Conservation (phyloP, 1,140 invertebrate genomes). For the Euura lappo region DNA sequence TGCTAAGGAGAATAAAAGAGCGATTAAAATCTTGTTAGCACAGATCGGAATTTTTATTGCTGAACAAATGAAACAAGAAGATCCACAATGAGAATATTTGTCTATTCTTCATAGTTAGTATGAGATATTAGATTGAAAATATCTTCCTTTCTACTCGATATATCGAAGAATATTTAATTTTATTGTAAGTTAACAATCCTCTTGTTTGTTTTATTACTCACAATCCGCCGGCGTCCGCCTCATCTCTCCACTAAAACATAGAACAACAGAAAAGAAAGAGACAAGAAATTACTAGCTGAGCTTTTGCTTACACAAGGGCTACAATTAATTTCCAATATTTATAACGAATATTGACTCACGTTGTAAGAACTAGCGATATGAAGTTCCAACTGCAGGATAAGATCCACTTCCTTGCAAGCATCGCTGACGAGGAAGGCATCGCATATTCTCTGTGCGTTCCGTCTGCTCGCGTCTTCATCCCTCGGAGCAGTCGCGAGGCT, state of each 20-base stretch:
- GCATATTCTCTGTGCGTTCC: slow-evolving; percentile 74
- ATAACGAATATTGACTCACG: slow-evolving; percentile 39
- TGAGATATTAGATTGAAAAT: too few species aligned
- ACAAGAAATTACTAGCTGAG: not conserved
- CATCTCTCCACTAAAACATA: slow-evolving; percentile 9
- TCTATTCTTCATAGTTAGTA: too few species aligned
- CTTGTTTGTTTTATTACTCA: slow-evolving; percentile 14
- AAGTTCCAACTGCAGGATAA: slow-evolving; percentile 71
- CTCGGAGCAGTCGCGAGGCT: slow-evolving; percentile 82
- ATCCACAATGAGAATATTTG: slow-evolving; percentile 6
- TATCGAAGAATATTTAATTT: too few species aligned
- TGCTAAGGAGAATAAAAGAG: slow-evolving; percentile 44
- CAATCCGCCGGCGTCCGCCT: slow-evolving; percentile 8
- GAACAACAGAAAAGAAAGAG: not conserved
- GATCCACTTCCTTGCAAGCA: slow-evolving; percentile 75
- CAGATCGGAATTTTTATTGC: slow-evolving; percentile 24
- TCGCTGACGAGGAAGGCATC: slow-evolving; percentile 80
- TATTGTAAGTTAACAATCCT: too few species aligned
- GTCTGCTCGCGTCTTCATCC: slow-evolving; percentile 69
- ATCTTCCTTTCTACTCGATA: too few species aligned
- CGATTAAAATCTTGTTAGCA: slow-evolving; percentile 18
- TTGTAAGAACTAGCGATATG: slow-evolving; percentile 62
- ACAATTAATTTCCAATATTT: slow-evolving; percentile 35
- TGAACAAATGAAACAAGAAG: slow-evolving; percentile 21
- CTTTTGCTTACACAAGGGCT: slow-evolving; percentile 13